phyloP scores from a whole-genome alignment of 2,797 vertebrate genomes.

The Leptodactylus fallax region DNA sequence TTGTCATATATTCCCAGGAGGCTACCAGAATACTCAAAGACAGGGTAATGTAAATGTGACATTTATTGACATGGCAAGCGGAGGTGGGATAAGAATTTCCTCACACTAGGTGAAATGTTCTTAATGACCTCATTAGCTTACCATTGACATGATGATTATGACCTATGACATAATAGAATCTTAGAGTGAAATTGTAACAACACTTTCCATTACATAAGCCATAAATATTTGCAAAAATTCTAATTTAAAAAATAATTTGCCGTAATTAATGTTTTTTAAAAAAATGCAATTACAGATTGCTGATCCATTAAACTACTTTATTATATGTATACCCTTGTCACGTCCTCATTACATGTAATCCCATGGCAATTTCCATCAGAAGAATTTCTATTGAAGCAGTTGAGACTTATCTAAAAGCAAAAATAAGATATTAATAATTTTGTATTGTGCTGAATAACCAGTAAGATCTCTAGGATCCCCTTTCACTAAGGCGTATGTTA shows the following conservation, averaged over 20 bases:
- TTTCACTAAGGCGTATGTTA: too few species aligned
- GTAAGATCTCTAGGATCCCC: not conserved
- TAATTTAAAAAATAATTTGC: not conserved
- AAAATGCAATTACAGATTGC: not conserved
- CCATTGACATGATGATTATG: not conserved
- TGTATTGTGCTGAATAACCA: not conserved
- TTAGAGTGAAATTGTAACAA: not conserved
- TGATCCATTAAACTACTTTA: not conserved
- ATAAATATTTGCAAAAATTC: not conserved
- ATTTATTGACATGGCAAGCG: slow-evolving; percentile 15
- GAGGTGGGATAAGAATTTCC: slow-evolving; percentile 2
- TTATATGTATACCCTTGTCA: not conserved
- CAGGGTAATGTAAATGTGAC: not conserved
- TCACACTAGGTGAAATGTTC: not conserved
- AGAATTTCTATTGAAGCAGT: not conserved
- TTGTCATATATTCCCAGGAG: slow-evolving; percentile 3
- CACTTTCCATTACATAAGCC: not conserved
- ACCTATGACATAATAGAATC: not conserved
- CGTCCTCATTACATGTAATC: not conserved
- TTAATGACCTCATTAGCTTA: slow-evolving; percentile 7
- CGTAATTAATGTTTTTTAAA: too few species aligned
- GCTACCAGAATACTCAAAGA: not conserved
- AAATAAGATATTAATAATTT: not conserved
- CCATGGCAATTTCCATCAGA: not conserved
- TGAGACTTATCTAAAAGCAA: not conserved